These are phyloP conservation scores for Pyrrhosoma nymphula DNA, from an alignment of 2,888 invertebrate genomes.

Conservation along the genomic window DNA sequence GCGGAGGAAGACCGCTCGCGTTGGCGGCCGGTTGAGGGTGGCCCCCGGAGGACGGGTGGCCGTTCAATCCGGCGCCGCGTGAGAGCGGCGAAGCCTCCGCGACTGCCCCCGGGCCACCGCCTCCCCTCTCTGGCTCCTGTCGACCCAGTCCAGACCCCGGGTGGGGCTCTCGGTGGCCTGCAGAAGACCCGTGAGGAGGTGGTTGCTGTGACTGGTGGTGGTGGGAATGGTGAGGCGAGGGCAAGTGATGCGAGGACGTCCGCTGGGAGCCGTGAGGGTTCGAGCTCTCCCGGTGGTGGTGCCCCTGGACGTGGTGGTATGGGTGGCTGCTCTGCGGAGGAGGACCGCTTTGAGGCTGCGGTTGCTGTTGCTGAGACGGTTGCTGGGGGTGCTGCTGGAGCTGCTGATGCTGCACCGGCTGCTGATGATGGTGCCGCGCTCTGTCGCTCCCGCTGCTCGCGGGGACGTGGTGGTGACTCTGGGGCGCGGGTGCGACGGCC, in stretches of 20 bases:
- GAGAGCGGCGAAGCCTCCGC: constrained; percentile 44
- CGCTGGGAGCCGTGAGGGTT: constrained; percentile 81
- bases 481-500: constrained; percentile 73
- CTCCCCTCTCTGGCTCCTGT: constrained; percentile 55
- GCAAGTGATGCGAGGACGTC: constrained; percentile 75
- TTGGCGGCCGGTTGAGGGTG: not conserved
- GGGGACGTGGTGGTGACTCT: constrained; percentile 69
- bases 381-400: constrained; percentile 68
- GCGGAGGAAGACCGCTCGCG: not conserved
- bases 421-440: constrained; percentile 66
- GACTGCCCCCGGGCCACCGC: constrained; percentile 33
- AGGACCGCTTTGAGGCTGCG: constrained; percentile 72
- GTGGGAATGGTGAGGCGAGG: constrained; percentile 75
- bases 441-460: constrained; percentile 52
- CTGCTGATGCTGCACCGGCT: constrained; percentile 69
- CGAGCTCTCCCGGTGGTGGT: constrained; percentile 78
- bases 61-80: constrained; percentile 36
- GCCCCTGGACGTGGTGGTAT: constrained; percentile 73
- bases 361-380: constrained; percentile 70
- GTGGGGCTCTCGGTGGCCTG: constrained; percentile 34
- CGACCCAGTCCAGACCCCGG: constrained; percentile 55
- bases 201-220: constrained; percentile 76
- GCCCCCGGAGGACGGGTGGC: constrained; percentile 17
- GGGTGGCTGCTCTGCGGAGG: constrained; percentile 74
- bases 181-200: constrained; percentile 71